A percentile compares a stretch with the other conserved stretches of the same genome.
Conservation (phyloP, 2,888 invertebrate genomes). For the Patella pellucida region DNA sequence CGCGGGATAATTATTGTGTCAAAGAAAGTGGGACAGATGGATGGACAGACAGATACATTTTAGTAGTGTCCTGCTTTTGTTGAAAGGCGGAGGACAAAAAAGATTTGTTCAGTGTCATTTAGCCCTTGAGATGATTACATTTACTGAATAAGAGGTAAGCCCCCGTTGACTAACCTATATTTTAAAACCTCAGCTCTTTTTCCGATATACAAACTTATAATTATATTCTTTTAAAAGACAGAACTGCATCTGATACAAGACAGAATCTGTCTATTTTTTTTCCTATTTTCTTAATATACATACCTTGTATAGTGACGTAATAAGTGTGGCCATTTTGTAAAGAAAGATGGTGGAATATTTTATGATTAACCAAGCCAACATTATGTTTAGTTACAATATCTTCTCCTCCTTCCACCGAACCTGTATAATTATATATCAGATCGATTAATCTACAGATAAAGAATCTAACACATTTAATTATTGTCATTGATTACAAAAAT, state of each 20-base stretch:
- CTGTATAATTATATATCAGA: slow-evolving; percentile 25
- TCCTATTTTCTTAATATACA: neutral
- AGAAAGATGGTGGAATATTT: slow-evolving; percentile 38
- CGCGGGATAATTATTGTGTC: too few species aligned
- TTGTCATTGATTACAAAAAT: too few species aligned
- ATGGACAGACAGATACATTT: too few species aligned
- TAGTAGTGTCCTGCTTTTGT: too few species aligned
- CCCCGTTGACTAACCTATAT: neutral
- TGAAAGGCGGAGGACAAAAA: too few species aligned
- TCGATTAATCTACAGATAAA: neutral
- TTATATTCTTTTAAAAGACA: neutral
- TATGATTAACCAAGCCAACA: slow-evolving; percentile 46
- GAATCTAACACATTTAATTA: neutral
- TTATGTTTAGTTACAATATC: slow-evolving; percentile 40
- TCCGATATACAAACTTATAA: neutral
- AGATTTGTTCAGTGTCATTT: too few species aligned
- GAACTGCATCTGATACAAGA: neutral
- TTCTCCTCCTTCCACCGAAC: slow-evolving; percentile 38
- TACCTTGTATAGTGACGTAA: slow-evolving; percentile 48
- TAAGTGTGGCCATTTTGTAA: slow-evolving; percentile 46
- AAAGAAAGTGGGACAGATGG: too few species aligned
- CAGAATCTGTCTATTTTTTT: neutral
- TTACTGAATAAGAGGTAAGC: too few species aligned
- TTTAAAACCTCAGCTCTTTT: neutral
- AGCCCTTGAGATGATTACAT: too few species aligned